phyloP scores from a whole-genome alignment of 2,888 invertebrate genomes.

The Andrena trimmerana region DNA sequence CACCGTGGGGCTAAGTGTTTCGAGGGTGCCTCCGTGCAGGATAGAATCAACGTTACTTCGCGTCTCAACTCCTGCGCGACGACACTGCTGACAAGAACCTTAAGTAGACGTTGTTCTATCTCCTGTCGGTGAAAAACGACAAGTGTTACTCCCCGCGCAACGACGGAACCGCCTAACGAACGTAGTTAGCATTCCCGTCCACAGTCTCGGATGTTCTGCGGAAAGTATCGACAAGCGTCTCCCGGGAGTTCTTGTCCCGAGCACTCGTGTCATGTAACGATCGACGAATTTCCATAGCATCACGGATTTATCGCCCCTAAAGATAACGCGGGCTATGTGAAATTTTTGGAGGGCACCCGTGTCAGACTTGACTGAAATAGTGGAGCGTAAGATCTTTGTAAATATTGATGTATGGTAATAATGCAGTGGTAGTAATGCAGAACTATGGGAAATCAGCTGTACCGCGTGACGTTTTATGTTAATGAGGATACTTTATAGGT shows the following conservation, averaged over 20 bases:
- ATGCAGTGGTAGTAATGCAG: neutral
- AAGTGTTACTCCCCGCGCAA: neutral
- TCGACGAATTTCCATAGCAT: constrained; percentile 39
- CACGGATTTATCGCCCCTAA: constrained; percentile 11
- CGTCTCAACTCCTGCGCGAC: constrained; percentile 2
- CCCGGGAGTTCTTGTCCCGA: constrained; percentile 19
- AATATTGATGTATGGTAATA: neutral
- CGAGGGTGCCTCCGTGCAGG: neutral
- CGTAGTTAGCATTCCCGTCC: constrained; percentile 9
- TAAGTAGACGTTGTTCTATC: constrained; percentile 17
- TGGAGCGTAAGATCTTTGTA: neutral
- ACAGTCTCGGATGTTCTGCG: neutral
- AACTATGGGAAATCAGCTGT: no score
- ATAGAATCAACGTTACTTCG: constrained; percentile 24
- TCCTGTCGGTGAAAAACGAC: no score
- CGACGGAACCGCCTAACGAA: constrained; percentile 21
- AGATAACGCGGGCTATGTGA: neutral
- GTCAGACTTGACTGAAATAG: neutral
- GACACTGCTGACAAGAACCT: constrained; percentile 9
- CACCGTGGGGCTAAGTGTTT: constrained; percentile 30
- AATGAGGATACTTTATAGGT: neutral
- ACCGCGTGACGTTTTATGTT: neutral
- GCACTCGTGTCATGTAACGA: constrained; percentile 14
- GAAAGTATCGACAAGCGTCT: constrained; percentile 32
- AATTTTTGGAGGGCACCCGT: neutral